Evolutionary conservation across 2,113 vertebrate species (phyloP).

Genomic region (Gracilinanus agilis): DNA sequence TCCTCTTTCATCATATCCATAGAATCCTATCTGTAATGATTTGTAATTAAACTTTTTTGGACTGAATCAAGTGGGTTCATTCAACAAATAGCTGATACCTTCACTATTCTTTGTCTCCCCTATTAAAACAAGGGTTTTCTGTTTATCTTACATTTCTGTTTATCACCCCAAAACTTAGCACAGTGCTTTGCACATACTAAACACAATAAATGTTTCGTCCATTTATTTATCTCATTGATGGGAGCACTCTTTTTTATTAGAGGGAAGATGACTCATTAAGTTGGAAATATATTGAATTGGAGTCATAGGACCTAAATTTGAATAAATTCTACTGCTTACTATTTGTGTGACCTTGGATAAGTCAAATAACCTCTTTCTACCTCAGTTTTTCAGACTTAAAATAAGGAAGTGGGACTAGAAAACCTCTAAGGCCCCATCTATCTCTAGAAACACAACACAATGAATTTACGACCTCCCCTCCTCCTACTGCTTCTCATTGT

Average conservation of each 20-base stretch:
- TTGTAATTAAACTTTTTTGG: background rate
- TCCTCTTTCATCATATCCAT: background rate
- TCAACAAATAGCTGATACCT: background rate
- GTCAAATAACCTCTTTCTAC: background rate
- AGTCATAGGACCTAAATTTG: background rate
- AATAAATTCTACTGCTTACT: background rate
- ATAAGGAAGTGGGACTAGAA: background rate
- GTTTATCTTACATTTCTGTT: background rate
- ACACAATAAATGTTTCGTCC: background rate
- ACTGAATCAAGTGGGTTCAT: background rate
- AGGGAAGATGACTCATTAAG: background rate
- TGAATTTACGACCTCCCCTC: background rate
- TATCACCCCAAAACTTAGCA: too few species aligned
- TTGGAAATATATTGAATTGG: background rate
- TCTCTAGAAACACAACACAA: background rate
- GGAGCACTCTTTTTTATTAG: background rate
- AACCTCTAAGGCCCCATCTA: background rate
- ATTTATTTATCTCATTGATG: background rate
- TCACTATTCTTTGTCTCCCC: background rate
- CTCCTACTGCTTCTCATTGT: background rate
- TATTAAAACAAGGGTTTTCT: background rate
- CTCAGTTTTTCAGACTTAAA: background rate
- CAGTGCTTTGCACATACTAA: background rate
- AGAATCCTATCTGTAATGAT: background rate
- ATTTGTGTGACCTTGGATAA: background rate